phyloP scores from a whole-genome alignment of 2,797 vertebrate species.

The Merluccius polli region DNA sequence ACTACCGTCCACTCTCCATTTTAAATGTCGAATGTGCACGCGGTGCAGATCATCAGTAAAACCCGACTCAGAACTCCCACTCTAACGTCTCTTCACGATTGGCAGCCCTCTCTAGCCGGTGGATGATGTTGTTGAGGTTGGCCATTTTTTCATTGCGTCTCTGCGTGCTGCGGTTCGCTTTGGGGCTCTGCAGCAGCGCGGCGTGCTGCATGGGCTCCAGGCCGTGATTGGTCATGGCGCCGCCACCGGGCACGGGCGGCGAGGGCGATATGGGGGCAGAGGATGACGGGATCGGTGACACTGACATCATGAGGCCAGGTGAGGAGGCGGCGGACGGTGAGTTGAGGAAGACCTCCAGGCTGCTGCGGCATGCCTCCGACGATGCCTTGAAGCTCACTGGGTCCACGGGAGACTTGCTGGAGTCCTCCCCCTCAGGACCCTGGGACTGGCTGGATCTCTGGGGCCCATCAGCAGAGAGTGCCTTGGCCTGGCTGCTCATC shows the following conservation, averaged over 20 bases:
- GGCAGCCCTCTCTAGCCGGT: slow-evolving; percentile 92
- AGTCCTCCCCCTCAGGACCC: slow-evolving; percentile 64
- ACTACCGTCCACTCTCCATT: slow-evolving; percentile 46
- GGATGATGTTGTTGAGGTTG: slow-evolving; percentile 99
- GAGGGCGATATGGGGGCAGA: slow-evolving; percentile 90
- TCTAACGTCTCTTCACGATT: slow-evolving; percentile 94
- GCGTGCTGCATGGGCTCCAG: slow-evolving; percentile 63
- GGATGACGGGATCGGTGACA: slow-evolving; percentile 87
- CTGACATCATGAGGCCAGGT: slow-evolving; percentile 85
- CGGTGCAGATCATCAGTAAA: slow-evolving; percentile 31
- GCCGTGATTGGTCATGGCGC: slow-evolving; percentile 71
- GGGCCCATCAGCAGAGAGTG: slow-evolving; percentile 57
- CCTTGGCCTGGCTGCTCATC: slow-evolving; percentile 53
- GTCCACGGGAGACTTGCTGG: slow-evolving; percentile 72
- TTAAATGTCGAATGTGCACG: slow-evolving; percentile 27
- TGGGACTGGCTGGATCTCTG: slow-evolving; percentile 61
- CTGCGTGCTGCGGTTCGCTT: slow-evolving; percentile 87
- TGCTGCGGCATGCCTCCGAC: slow-evolving; percentile 84
- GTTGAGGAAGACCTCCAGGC: slow-evolving; percentile 87
- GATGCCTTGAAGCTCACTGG: slow-evolving; percentile 87
- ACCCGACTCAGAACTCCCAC: slow-evolving; percentile 87
- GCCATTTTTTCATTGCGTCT: slow-evolving; percentile 98
- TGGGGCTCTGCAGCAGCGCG: slow-evolving; percentile 70
- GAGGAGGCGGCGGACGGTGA: slow-evolving; percentile 91
- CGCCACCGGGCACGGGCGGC: slow-evolving; percentile 63